Percentiles rank a stretch among this genome's conserved stretches.
These are phyloP conservation scores for Spea multiplicata DNA, from an alignment of 2,113 vertebrate genomes.

Conservation along the genomic window DNA sequence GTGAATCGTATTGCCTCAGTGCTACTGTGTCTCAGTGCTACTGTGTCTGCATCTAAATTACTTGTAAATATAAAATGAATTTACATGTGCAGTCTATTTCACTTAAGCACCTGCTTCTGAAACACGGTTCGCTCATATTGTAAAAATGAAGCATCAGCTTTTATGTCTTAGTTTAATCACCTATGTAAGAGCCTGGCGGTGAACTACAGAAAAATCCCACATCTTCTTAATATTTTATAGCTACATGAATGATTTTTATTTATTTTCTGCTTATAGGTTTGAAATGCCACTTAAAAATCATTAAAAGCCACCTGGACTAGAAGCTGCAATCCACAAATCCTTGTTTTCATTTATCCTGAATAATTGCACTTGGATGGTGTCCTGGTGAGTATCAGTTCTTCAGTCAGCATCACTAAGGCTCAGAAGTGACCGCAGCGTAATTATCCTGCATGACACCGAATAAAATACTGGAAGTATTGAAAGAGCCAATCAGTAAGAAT, in stretches of 20 bases:
- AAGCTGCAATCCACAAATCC: neutral
- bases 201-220: neutral
- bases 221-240: neutral
- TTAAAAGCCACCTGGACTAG: neutral
- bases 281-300: neutral
- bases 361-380: neutral
- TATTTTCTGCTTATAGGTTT: neutral
- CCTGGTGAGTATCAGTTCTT: constrained; percentile 1
- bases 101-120: neutral
- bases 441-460: neutral
- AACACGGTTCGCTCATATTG: neutral
- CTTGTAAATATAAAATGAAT: neutral
- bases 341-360: constrained; percentile 8
- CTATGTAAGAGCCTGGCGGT: neutral
- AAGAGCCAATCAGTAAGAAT: constrained; percentile 26
- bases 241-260: neutral
- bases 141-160: neutral
- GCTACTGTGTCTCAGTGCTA: neutral
- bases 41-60: neutral
- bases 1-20: no score
- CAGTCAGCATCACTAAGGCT: constrained; percentile 1
- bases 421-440: constrained; percentile 4
- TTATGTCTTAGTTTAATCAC: neutral
- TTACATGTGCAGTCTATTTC: neutral
- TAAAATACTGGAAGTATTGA: constrained; percentile 6